Evolutionary conservation across 2,113 vertebrate genomes (phyloP), one percentile per base, ranked within the genome.

Genomic region (Cyprinus carpio): DNA sequence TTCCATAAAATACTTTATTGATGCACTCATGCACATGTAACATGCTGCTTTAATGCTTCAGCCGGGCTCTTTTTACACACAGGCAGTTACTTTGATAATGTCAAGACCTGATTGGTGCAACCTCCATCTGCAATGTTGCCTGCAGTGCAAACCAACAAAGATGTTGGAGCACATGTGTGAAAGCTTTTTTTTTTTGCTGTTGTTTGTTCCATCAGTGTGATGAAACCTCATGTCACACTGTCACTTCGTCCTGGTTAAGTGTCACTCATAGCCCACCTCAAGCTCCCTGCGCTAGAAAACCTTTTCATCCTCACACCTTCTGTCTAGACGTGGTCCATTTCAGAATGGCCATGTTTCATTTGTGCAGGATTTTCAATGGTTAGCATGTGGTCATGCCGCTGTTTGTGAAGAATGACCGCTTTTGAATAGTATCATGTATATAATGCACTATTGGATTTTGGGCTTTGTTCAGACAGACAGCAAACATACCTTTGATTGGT

Each of bases 171-270:
- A 54, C 62, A 81, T 51, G 40, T 67, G 37, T 51, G 25, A 49
- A 80, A 27, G 77, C 27, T 46, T 67, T 81, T 58, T 67, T 31
- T 5, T 23, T 67, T 65, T 40, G n/a, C n/a, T 40, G 6, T 40
- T 40, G 2, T 65, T 31, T 10, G 7, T 51, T 46, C 79, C 43
- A 20, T 51, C 40, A 69, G 18, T 31, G 46, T 51, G 25, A 81
- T 69, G 79, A 65, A 81, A 29, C 18, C 27, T 54, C n/a, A 20
- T 64, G 43, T 69, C 62, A 81, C 27, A 51, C 79, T 54, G 62
- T 81, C 79, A 51, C 40, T 51, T 81, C 79, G 10, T 69, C 27
- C 58, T 51, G 15, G 60, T 67, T 81, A 64, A n/a, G 62, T 67
- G 79, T 81, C 79, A 69, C 27, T 81, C 43, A 69, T 62, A 58